A percentile compares a stretch with the other conserved stretches of the same genome.
These are phyloP conservation scores for Leucophora obtusa DNA, from an alignment of 2,888 invertebrate species.

Conservation along the genomic window DNA sequence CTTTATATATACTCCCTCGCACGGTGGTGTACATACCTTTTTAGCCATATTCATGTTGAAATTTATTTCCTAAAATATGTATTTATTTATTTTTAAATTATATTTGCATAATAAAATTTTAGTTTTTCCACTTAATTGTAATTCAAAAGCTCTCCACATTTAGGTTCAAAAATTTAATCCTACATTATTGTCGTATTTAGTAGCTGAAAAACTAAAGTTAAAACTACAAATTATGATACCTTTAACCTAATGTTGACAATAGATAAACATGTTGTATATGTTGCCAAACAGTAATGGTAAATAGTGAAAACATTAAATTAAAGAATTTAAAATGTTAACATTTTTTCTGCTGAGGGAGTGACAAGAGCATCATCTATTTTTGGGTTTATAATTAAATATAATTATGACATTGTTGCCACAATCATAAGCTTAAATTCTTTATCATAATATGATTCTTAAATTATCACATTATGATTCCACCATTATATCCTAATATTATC, in stretches of 20 bases:
- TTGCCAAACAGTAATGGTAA: neutral
- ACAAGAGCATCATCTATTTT: too few species aligned
- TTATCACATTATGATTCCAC: too few species aligned
- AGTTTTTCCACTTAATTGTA: neutral
- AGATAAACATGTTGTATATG: neutral
- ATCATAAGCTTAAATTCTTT: too few species aligned
- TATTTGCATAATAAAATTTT: neutral
- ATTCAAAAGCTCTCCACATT: neutral
- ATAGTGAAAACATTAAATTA: neutral
- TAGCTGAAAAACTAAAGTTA: neutral
- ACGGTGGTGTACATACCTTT: too few species aligned
- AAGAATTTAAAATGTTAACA: neutral
- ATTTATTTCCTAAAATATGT: neutral
- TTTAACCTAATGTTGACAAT: neutral
- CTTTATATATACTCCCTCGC: too few species aligned
- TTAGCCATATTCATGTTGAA: too few species aligned
- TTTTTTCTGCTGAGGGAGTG: too few species aligned
- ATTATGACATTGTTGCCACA: too few species aligned
- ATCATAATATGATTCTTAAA: too few species aligned
- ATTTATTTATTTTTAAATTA: neutral
- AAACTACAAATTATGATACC: slow-evolving; percentile 3
- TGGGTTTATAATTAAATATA: too few species aligned
- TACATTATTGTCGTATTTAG: slow-evolving; percentile 2
- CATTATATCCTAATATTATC: too few species aligned
- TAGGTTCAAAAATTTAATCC: neutral